A percentile compares a stretch with the other conserved stretches of the same genome.
Conservation (phyloP, 1,140 invertebrate species). For the Calliopsis andreniformis region DNA sequence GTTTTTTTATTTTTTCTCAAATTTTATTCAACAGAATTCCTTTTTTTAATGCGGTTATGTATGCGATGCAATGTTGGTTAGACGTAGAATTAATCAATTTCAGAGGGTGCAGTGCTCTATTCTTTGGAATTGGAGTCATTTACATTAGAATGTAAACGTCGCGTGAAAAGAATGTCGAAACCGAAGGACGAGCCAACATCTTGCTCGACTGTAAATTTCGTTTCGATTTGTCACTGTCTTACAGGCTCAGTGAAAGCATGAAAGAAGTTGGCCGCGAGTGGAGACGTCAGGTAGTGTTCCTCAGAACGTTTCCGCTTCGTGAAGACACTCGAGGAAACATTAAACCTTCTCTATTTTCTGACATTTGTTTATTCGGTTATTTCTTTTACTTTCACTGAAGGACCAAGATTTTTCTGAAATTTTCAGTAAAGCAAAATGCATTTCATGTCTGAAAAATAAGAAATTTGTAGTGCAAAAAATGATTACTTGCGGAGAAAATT, state of each 20-base stretch:
- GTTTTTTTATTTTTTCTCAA: not conserved
- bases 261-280: constrained; percentile 6
- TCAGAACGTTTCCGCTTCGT: not conserved
- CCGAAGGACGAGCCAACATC: not conserved
- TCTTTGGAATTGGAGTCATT: not conserved
- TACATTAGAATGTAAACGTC: not conserved
- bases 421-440: too few relatives aligned
- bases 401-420: too few relatives aligned
- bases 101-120: not conserved
- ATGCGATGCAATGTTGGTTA: too few relatives aligned
- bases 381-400: not conserved
- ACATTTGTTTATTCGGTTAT: constrained; percentile 19
- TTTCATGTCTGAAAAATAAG: too few relatives aligned
- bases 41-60: too few relatives aligned
- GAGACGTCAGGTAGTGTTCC: constrained; percentile 19
- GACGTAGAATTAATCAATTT: not conserved
- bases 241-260: not conserved
- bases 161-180: not conserved
- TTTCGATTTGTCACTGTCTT: constrained; percentile 44
- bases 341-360: not conserved
- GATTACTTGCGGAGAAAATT: too few relatives aligned
- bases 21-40: too few relatives aligned
- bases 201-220: constrained; percentile 31
- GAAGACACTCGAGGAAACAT: constrained; percentile 12
- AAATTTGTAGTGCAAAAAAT: too few relatives aligned